These are phyloP conservation scores for Pentamera pediparva DNA, from an alignment of 53 echinoderm and acorn worm species.

Conservation along the genomic window DNA sequence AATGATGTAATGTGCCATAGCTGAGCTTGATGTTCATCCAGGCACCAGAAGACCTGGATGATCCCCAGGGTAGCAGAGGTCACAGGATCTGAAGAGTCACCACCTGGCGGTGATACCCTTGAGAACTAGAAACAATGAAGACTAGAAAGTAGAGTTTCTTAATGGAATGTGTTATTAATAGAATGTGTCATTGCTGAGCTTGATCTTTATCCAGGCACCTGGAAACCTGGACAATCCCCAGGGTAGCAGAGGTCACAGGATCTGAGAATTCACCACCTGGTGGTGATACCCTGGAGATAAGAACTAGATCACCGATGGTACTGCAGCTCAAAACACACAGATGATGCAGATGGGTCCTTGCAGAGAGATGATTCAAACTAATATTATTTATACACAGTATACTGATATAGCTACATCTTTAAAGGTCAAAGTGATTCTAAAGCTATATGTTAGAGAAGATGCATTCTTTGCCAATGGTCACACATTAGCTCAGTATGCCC, in stretches of 20 bases:
- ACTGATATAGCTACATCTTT: too few relatives aligned
- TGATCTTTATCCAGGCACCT: slow-evolving; percentile 98
- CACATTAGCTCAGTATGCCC: too few relatives aligned
- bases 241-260: slow-evolving; percentile 96
- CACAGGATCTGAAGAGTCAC: slow-evolving; percentile 98
- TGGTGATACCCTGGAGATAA: slow-evolving; percentile 74
- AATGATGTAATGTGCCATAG: slow-evolving; percentile 94
- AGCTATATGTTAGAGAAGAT: too few relatives aligned
- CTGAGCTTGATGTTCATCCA: slow-evolving; percentile 93
- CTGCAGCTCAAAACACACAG: too few relatives aligned
- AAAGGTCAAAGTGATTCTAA: too few relatives aligned
- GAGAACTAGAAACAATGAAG: neutral
- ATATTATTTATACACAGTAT: too few relatives aligned
- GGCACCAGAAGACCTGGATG: slow-evolving; percentile 98
- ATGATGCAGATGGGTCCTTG: too few relatives aligned
- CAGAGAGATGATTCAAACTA: too few relatives aligned
- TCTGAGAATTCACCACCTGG: slow-evolving; percentile 99
- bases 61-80: slow-evolving; percentile 98
- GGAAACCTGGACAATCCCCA: slow-evolving; percentile 99
- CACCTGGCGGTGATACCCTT: slow-evolving; percentile 98
- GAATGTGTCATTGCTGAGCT: slow-evolving; percentile 86
- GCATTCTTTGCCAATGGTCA: too few relatives aligned
- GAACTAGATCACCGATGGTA: neutral
- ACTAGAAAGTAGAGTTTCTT: too few relatives aligned
- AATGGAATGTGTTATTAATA: slow-evolving; percentile 97